Conservation (phyloP, 2,113 vertebrate genomes). For the Ammospiza nelsoni region DNA sequence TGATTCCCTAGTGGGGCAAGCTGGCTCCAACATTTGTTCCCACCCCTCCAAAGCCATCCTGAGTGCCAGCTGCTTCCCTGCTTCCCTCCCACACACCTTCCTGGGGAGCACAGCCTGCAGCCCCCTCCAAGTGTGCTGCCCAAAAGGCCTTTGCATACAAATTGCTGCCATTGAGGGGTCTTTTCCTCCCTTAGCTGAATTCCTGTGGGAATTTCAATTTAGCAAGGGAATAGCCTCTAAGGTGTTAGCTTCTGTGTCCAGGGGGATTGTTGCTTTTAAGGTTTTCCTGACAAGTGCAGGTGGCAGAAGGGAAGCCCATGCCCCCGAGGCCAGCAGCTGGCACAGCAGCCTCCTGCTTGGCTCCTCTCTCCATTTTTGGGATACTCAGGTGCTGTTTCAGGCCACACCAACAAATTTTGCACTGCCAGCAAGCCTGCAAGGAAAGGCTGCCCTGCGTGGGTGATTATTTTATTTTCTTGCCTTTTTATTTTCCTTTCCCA, state of each 20-base stretch:
- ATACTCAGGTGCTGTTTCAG: neutral
- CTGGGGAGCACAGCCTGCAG: neutral
- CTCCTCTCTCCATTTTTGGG: neutral
- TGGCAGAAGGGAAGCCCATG: neutral
- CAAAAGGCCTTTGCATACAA: neutral
- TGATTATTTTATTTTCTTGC: neutral
- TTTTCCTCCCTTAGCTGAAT: neutral
- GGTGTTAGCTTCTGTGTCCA: neutral
- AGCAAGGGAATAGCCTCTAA: neutral
- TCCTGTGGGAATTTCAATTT: neutral
- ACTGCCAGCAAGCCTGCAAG: neutral
- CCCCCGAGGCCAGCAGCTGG: neutral
- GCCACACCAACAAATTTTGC: neutral
- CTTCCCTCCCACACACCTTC: neutral
- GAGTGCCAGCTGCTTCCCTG: rapidly evolving
- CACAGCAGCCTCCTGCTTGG: neutral
- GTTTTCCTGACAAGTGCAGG: neutral
- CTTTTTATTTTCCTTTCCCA: neutral
- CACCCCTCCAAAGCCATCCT: neutral
- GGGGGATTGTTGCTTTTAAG: neutral
- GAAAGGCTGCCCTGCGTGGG: neutral
- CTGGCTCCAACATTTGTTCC: neutral
- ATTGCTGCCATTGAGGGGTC: neutral
- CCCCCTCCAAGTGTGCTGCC: neutral
- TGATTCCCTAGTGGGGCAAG: neutral